Conservation (phyloP, 2,888 invertebrate species). For the Cantharis nigra region DNA sequence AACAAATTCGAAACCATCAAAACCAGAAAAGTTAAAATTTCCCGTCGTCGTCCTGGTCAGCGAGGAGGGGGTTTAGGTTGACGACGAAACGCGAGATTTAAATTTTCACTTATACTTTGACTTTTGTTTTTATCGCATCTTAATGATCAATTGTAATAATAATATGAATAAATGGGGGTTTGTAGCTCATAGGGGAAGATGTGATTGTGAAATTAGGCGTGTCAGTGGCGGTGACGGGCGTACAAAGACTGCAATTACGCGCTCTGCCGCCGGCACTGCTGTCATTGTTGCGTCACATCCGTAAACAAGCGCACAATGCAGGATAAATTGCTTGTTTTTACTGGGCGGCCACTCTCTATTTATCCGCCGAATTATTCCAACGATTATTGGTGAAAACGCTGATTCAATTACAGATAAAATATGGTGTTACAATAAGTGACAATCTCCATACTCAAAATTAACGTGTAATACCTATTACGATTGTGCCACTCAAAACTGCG, state of each 20-base stretch:
- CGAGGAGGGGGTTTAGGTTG: neutral
- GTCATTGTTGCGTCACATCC: slow-evolving; percentile 52
- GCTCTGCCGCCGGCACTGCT: slow-evolving; percentile 52
- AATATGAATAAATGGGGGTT: slow-evolving; percentile 21
- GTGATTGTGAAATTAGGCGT: slow-evolving; percentile 57
- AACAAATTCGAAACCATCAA: neutral
- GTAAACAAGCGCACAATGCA: slow-evolving; percentile 45
- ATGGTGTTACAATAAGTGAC: slow-evolving; percentile 9
- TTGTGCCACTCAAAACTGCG: neutral
- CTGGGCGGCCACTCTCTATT: slow-evolving; percentile 28
- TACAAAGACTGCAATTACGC: slow-evolving; percentile 57
- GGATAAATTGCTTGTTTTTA: slow-evolving; percentile 38
- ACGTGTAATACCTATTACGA: neutral
- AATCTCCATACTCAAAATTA: neutral
- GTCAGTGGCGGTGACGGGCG: slow-evolving; percentile 55
- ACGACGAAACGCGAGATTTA: neutral
- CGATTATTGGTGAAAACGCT: slow-evolving; percentile 17
- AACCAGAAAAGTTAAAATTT: neutral
- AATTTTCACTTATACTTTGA: neutral
- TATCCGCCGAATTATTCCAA: slow-evolving; percentile 16
- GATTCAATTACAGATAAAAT: slow-evolving; percentile 21
- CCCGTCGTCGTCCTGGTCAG: neutral
- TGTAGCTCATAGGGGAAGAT: slow-evolving; percentile 34
- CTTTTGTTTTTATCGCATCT: neutral
- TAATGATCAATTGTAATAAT: slow-evolving; percentile 23